Evolutionary conservation across 1,140 invertebrate species (phyloP), one percentile per base, ranked within the genome.

Genomic region (Drosophila teissieri): DNA sequence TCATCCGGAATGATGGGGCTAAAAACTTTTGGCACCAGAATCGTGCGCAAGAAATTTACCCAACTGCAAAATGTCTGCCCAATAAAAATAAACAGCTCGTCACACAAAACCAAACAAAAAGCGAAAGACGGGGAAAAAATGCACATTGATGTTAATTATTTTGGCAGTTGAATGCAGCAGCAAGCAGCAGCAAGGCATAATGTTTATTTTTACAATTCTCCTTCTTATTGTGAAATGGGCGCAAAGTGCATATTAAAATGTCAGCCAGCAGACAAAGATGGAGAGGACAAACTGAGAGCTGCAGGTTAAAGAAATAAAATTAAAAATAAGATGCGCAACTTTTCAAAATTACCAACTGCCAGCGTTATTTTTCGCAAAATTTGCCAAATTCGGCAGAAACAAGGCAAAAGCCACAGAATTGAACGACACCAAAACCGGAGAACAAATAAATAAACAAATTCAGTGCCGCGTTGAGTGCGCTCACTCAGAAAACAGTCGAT

Each of bases 231-330:
- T 68, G 78, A 85, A 85, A 85, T 81, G 56, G 57, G 78, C 69
- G 74, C 78, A 85, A 85, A 81, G 49, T 70, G 78, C 82, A 85
- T 88, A 82, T 85, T 74, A 85, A 85, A 85, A 81, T 82, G 81
- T 86, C 82, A 86, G 75, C 15, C 37, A 15, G 31, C 40, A 11
- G 77, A 53, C 62, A 68, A 56, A 68, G 65, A 73, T 62, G 52
- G 62, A 48, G 46, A 51, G 40, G 62, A 61, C 70, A 55, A 36
- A 42, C 60, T 37, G 19, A 36, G 31, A 39, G 37, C 37, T 12
- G 37, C 40, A 45, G 53, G 61, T 67, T 76, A 73, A 49, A 45
- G 37, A 84, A 77, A 63, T 42, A 37, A 55, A 75, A 37, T 40
- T 19, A 1, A 51, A 51, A 40, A 51, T 44, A 64, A 49, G 34